Percentiles rank a stretch among this genome's conserved stretches.
Conservation (phyloP, 2,797 vertebrate species). For the Galago senegalensis region DNA sequence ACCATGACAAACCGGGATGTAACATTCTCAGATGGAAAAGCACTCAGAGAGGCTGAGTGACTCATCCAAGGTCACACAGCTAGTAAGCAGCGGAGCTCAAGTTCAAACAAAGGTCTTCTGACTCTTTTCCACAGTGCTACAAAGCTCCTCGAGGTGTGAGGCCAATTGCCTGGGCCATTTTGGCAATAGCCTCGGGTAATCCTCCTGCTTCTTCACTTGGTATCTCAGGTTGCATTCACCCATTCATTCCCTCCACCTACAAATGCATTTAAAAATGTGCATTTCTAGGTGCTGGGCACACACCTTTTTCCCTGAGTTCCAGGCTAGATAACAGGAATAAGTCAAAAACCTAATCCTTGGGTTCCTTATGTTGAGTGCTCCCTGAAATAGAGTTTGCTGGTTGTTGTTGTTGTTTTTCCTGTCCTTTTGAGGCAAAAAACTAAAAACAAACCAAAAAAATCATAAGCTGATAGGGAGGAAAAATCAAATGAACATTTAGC, state of each 20-base stretch:
- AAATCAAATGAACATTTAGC: neutral
- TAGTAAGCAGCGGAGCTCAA: neutral
- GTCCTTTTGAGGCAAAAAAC: neutral
- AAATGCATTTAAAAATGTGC: neutral
- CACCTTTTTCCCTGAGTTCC: neutral
- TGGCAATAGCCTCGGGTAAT: neutral
- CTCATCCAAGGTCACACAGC: neutral
- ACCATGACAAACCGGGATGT: neutral
- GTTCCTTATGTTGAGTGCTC: neutral
- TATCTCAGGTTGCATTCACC: neutral
- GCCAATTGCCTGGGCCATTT: neutral
- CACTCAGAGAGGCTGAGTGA: neutral
- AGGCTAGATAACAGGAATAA: neutral
- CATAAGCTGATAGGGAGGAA: neutral
- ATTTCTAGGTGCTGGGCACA: neutral
- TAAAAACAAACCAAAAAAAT: no score
- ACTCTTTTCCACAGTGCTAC: neutral
- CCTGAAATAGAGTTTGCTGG: neutral
- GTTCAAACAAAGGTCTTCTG: neutral
- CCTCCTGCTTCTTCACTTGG: neutral
- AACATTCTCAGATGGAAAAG: neutral
- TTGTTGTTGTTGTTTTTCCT: neutral
- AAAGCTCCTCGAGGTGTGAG: neutral
- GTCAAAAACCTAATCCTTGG: neutral
- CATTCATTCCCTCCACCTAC: neutral